Conservation (phyloP, 2,888 invertebrate genomes). For the Mimumesa dahlbomi region DNA sequence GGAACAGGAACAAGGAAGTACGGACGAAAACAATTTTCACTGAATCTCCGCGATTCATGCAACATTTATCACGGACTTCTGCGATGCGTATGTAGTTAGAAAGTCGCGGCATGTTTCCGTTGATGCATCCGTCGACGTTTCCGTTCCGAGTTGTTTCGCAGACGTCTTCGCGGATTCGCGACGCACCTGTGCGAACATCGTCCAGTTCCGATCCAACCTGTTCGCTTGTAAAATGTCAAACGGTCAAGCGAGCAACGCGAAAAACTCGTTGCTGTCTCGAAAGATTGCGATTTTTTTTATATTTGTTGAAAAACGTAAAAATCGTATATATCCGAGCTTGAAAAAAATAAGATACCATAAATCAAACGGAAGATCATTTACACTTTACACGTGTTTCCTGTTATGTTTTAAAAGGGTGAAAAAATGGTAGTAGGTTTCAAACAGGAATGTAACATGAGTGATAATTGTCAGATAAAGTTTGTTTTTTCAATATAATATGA, state of each 20-base stretch:
- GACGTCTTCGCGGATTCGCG: conserved; percentile 18
- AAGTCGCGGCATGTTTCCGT: conserved; percentile 42
- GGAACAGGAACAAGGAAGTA: no score
- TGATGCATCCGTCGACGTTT: conserved; percentile 40
- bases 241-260: conserved; percentile 7
- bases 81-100: conserved; percentile 26
- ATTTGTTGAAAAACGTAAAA: conserved; percentile 1
- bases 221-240: conserved; percentile 39
- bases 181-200: conserved; percentile 18
- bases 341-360: no score
- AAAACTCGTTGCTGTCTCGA: conserved; percentile 20
- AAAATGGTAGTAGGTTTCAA: no score
- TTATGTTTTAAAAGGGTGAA: no score
- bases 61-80: conserved; percentile 33
- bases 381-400: no score
- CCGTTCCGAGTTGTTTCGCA: conserved; percentile 22
- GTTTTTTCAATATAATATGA: no score
- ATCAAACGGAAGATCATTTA: no score
- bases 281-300: conserved; percentile 16
- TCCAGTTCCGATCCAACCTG: conserved; percentile 8
- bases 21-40: no score
- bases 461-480: no score
- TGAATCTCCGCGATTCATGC: conserved; percentile 20
- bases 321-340: no score
- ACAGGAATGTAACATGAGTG: no score